Evolutionary conservation across 2,113 vertebrate genomes (phyloP).

Genomic region (Amphiprion ocellaris): DNA sequence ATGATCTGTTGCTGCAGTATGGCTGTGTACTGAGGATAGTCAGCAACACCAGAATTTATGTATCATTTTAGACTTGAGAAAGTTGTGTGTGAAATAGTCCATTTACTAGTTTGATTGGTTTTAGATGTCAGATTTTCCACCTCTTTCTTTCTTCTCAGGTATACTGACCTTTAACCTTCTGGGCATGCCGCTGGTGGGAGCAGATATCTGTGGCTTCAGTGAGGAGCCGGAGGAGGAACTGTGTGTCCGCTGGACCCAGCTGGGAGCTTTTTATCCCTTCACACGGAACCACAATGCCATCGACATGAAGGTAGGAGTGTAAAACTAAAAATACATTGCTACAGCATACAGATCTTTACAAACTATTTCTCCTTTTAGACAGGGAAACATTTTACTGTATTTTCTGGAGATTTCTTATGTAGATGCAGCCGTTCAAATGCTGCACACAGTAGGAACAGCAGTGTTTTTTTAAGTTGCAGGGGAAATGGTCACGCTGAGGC

Average conservation of each 20-base stretch:
- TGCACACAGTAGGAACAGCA: no score
- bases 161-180: constrained; percentile 92
- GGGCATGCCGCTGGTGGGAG: constrained; percentile 88
- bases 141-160: constrained; percentile 71
- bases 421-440: no score
- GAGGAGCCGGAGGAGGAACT: constrained; percentile 88
- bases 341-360: no score
- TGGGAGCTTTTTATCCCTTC: constrained; percentile 93
- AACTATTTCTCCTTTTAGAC: no score
- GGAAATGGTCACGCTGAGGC: no score
- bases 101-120: neutral
- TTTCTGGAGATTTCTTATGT: no score
- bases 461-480: no score
- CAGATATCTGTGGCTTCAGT: constrained; percentile 89
- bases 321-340: neutral
- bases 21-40: no score
- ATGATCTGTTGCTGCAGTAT: neutral
- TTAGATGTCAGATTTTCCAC: neutral
- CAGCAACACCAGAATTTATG: neutral
- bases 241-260: constrained; percentile 91
- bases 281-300: constrained; percentile 90
- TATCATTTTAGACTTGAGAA: constrained; percentile 2
- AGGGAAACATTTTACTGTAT: no score
- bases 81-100: neutral
- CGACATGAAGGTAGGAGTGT: constrained; percentile 74